Base-by-base conservation (phyloP, 2,113 vertebrate genomes). In the Hemiprocne comata region DNA sequence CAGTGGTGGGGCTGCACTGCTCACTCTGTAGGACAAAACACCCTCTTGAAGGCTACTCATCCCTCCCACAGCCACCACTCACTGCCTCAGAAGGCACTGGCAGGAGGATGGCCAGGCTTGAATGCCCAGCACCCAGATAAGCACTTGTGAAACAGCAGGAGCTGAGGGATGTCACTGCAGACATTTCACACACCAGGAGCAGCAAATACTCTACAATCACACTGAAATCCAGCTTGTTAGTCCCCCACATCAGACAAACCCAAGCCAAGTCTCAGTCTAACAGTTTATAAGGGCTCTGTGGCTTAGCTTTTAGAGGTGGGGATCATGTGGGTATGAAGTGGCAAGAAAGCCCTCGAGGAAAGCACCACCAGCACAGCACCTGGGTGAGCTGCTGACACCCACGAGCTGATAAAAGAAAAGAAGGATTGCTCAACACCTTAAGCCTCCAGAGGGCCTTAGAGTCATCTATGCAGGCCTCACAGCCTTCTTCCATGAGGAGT, bases 31-130 rank as follows among this genome's bases (percentile, higher is more conserved):
- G 54, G 7, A 13, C 4, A 6, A n/a, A 67, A 38, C 7, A 17
- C 7, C 24, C 36, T 28, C 17, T 2, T 3, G 4, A 17, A 48
- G 69, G 81, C 80, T 28, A 0, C 48, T 58, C 21, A 0, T 5
- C 1, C 7, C 77, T 73, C 57, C 79, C 55, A 3, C 1, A 13
- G 50, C 33, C 58, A 11, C 3, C 57, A 3, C 19, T 5, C 5
- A n/a, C 58, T 24, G 55, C 69, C 25, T 9, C 89, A 8, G 33
- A 10, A 29, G 51, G 67, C 44, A 18, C 34, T 24, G 44, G 25
- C 8, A 8, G 64, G 9, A 36, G 40, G 73, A 60, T 53, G 44
- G 28, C 11, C 25, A 44, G 42, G 24, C 26, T 23, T 14, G 60
- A 57, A 16, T n/a, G 2, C 10, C 60, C 70, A 46, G 70, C 70